Evolutionary conservation across 2,888 invertebrate species (phyloP), one percentile per base, ranked within the genome.

Genomic region (Alloscopus bannaensis): DNA sequence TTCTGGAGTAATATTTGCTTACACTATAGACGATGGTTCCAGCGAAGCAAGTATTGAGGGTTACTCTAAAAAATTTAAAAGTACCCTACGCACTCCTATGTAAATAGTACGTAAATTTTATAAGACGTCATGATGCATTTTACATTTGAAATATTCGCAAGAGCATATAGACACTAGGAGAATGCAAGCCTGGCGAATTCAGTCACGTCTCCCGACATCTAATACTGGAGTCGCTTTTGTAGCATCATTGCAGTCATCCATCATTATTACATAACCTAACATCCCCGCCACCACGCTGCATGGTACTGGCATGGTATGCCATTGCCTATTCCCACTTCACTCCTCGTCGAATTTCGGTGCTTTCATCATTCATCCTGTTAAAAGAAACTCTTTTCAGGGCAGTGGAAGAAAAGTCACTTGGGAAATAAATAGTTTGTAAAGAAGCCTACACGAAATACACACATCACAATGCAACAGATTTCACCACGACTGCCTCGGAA

Each of bases 251-350:
- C 24, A 71, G 62, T 71, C 71, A 71, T 71, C 71, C 71, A 71
- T 71, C 71, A 62, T 71, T 50, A 71, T 71, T 71, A 71, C 50
- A 62, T 71, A 62, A 62, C 71, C 45, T 62, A 47, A 65, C 47
- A 36, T 29, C 55, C 47, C 29, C 45, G 8, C 42, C 29, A 36
- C 36, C 36, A 11, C 20, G 4, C n/a, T 24, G 11, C 52, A 52
- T 52, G n/a, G 13, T 8, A 36, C 36, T 36, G 13, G 6, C 6
- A 6, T 8, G 13, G 13, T 13, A 36, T 13, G 13, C 36, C 28
- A 22, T 13, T 45, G 8, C 28, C 45, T 45, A 6, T 28, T 45
- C n/a, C 2, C 45, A n/a, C n/a, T n/a, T n/a, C n/a, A n/a, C n/a
- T n/a, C n/a, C n/a, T n/a, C n/a, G n/a, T n/a, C n/a, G n/a, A 62